phyloP scores from a whole-genome alignment of 2,797 vertebrate genomes.

The Toxotes lorentzi region DNA sequence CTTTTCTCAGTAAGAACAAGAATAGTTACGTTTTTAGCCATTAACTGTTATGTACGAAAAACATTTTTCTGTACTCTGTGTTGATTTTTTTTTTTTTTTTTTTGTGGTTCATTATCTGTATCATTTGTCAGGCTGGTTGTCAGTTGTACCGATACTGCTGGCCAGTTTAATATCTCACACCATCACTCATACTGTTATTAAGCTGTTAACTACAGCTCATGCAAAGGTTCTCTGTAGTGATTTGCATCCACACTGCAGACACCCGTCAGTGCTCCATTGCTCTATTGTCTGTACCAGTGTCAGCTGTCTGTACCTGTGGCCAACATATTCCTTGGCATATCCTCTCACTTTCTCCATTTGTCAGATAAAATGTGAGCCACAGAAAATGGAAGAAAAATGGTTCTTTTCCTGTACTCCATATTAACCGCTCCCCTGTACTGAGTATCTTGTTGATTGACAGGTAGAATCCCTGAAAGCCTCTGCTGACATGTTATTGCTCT shows the following conservation, averaged over 20 bases:
- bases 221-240: constrained; percentile 71
- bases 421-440: constrained; percentile 24
- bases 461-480: constrained; percentile 72
- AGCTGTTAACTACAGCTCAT: constrained; percentile 56
- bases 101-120: constrained; percentile 43
- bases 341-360: constrained; percentile 24
- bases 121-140: constrained; percentile 58
- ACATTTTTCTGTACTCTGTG: background rate
- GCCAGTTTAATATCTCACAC: constrained; percentile 70
- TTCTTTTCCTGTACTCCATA: constrained; percentile 40
- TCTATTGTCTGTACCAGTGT: constrained; percentile 30
- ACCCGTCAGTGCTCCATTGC: constrained; percentile 33
- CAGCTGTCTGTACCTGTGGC: constrained; percentile 9
- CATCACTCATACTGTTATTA: constrained; percentile 68
- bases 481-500: constrained; percentile 77
- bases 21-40: background rate
- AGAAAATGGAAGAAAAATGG: constrained; percentile 32
- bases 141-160: constrained; percentile 25
- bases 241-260: constrained; percentile 66
- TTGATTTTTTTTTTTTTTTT: constrained; percentile 31
- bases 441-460: constrained; percentile 72
- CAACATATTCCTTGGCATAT: constrained; percentile 1
- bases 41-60: background rate
- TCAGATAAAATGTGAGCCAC: constrained; percentile 16
- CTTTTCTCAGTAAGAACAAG: background rate